These are phyloP conservation scores for Acanthosepion esculentum DNA, from an alignment of 2,888 invertebrate species.

Conservation along the genomic window DNA sequence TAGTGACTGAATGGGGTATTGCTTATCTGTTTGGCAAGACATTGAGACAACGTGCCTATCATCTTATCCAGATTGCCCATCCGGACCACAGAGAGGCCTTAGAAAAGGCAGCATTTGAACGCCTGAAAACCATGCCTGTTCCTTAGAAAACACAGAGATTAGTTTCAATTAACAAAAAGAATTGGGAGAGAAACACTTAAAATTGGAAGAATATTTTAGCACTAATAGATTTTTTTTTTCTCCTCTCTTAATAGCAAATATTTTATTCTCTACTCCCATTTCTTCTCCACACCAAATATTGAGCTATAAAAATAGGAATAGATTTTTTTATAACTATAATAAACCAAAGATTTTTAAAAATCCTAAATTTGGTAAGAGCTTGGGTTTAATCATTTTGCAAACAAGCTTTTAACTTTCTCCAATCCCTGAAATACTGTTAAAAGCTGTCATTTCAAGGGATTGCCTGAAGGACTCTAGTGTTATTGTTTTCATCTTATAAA, in stretches of 20 bases:
- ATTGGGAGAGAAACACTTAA: background rate
- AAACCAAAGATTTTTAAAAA: background rate
- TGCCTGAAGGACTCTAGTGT: background rate
- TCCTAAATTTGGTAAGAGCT: background rate
- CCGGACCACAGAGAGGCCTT: conserved; percentile 86
- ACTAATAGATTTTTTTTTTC: background rate
- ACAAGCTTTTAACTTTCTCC: background rate
- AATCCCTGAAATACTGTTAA: background rate
- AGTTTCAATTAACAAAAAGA: background rate
- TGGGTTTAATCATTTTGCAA: background rate
- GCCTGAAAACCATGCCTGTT: conserved; percentile 77
- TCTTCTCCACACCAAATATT: background rate
- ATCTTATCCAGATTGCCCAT: conserved; percentile 90
- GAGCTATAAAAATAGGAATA: background rate
- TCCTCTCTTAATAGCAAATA: background rate
- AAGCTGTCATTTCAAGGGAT: background rate
- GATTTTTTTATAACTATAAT: background rate
- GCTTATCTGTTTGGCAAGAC: conserved; percentile 92
- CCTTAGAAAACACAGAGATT: conserved; percentile 55
- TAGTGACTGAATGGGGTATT: conserved; percentile 94
- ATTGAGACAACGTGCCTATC: conserved; percentile 90
- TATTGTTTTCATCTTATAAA: background rate
- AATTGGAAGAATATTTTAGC: background rate
- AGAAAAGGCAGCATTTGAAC: conserved; percentile 90
- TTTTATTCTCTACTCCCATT: background rate